Conservation (phyloP, 2,797 vertebrate genomes). For the Esox masquinongy region DNA sequence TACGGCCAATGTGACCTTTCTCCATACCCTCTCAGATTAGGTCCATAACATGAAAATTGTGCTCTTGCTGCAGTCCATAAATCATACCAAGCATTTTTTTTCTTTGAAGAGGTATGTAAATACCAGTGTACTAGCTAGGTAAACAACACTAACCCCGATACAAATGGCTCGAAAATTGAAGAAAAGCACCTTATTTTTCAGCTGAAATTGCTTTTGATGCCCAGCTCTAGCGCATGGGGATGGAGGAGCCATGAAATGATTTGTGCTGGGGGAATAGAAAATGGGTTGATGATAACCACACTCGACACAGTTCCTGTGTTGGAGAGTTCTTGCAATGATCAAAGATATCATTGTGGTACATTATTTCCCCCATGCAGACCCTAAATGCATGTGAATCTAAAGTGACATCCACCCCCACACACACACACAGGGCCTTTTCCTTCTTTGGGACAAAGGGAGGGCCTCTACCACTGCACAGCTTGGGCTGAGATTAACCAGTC, state of each 20-base stretch:
- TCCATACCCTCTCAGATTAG: slow-evolving; percentile 94
- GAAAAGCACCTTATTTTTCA: slow-evolving; percentile 99
- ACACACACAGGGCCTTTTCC: slow-evolving; percentile 66
- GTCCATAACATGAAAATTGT: slow-evolving; percentile 98
- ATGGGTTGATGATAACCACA: slow-evolving; percentile 93
- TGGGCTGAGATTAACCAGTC: slow-evolving; percentile 58
- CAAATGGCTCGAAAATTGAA: slow-evolving; percentile 99
- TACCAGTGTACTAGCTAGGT: slow-evolving; percentile 98
- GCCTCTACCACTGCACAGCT: slow-evolving; percentile 41
- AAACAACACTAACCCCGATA: slow-evolving; percentile 98
- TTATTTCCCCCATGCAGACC: slow-evolving; percentile 82
- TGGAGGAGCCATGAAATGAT: slow-evolving; percentile 92
- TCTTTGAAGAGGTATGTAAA: slow-evolving; percentile 99
- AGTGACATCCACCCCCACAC: slow-evolving; percentile 80
- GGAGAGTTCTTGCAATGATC: slow-evolving; percentile 87
- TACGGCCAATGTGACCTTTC: slow-evolving; percentile 96
- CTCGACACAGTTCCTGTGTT: slow-evolving; percentile 86
- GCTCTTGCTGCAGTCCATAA: slow-evolving; percentile 97
- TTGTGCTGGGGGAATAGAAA: slow-evolving; percentile 89
- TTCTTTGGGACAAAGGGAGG: slow-evolving; percentile 68
- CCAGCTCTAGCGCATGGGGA: slow-evolving; percentile 84
- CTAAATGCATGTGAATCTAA: slow-evolving; percentile 84
- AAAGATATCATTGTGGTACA: slow-evolving; percentile 92
- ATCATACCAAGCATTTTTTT: slow-evolving; percentile 93
- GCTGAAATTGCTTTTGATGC: slow-evolving; percentile 99